Base-by-base conservation (phyloP, 2,113 vertebrate genomes). In the Salvelinus fontinalis region DNA sequence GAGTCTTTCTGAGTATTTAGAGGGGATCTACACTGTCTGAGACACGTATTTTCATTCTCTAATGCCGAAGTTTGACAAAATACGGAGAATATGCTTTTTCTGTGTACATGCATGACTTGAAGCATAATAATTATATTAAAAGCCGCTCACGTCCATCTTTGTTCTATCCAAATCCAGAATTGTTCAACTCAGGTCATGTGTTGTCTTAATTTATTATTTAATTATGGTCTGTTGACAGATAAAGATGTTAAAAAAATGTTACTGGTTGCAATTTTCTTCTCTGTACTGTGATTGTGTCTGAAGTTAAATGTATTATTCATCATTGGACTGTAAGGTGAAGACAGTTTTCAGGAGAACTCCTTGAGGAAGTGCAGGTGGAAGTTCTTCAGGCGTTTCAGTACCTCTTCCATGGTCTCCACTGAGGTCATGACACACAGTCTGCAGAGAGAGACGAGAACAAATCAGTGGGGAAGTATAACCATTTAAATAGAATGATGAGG, bases 351-450 rank as follows among this genome's bases (percentile, higher is more conserved):
- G 29, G 86, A 90, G 57, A 91, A 92, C 3, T 89, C 86, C 9
- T 81, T 79, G 79, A 92, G 86, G 66, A 94, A 93, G 18, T 84
- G 68, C 16, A 22, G 77, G 49, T 94, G 92, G 72, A 94, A 94
- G 29, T 20, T 48, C 20, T 51, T 70, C 66, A 94, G 76, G 12
- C 87, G 82, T 57, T 65, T 81, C 75, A 94, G 83, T 16, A 85
- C 4, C 27, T 92, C 85, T 34, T 90, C 84, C 79, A 88, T 85
- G 0, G 20, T n/a, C 0, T 89, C 78, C 14, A 22, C 20, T 2
- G 70, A 0, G 0, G 31, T 77, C 67, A 71, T 76, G 0, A 93
- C 70, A 74, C 29, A 84, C 62, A 93, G 62, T 16, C 92, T 93
- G 71, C 20, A 72, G 8, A 71, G 0, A 76, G 3, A 54, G 51